These are phyloP conservation scores for Acromyrmex echinatior DNA, from an alignment of 1,140 invertebrate genomes.

Conservation along the genomic window DNA sequence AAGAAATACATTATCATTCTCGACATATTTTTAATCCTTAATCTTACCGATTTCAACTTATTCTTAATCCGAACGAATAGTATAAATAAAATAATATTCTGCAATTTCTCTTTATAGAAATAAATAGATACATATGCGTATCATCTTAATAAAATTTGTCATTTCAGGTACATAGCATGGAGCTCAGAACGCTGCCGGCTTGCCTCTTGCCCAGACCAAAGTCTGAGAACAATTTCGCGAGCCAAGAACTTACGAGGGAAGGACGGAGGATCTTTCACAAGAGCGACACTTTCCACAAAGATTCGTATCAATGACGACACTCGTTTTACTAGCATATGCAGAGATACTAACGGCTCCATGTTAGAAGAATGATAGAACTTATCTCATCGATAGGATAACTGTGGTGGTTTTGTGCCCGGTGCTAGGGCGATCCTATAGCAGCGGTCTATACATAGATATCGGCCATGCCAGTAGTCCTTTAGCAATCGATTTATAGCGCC, in stretches of 20 bases:
- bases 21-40: background rate
- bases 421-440: conserved; percentile 73
- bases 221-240: conserved; percentile 93
- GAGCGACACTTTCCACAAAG: conserved; percentile 91
- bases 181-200: conserved; percentile 89
- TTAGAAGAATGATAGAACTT: conserved; percentile 29
- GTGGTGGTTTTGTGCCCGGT: conserved; percentile 58
- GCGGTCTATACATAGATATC: conserved; percentile 73
- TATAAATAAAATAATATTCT: background rate
- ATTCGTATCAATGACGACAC: conserved; percentile 92
- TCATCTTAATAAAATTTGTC: background rate
- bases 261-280: conserved; percentile 91
- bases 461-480: conserved; percentile 75
- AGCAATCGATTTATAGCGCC: conserved; percentile 76
- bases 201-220: conserved; percentile 92
- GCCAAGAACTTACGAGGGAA: conserved; percentile 88
- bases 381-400: conserved; percentile 33
- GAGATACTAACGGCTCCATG: conserved; percentile 84
- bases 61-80: no score
- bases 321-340: conserved; percentile 89
- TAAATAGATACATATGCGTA: background rate
- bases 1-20: background rate
- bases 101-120: background rate
- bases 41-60: background rate
- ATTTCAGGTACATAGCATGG: conserved; percentile 87